Evolutionary conservation across 2,888 invertebrate species (phyloP), one percentile per base, ranked within the genome.

Genomic region (Scaptomyza parva): DNA sequence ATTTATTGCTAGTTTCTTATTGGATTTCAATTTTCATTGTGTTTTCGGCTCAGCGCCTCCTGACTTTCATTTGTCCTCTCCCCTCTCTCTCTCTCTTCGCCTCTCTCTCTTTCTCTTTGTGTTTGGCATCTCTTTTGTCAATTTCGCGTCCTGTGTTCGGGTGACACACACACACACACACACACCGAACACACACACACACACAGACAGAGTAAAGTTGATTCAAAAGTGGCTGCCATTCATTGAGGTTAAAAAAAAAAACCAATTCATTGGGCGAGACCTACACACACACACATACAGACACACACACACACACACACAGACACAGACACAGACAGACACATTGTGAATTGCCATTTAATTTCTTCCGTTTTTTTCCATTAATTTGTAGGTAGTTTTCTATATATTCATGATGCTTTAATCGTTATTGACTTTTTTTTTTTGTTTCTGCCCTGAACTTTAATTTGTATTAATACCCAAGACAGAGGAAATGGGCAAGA

Each of bases 21-120:
- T 72, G 64, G 62, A 64, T 63, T 60, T 61, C 71, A 53, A 68
- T 62, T 59, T 48, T 37, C 76, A 70, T 65, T 65, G 70, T 71
- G 52, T 47, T 60, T 47, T 22, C 59, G 54, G 48, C 44, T 33
- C 57, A 54, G 28, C 48, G 53, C 37, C 33, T 26, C 33, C 33
- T 57, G 79, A 79, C 86, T 75, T 85, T 78, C 75, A 81, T 57
- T 85, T 62, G 78, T 60, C 78, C 82, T 81, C n/a, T n/a, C n/a
- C n/a, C n/a, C n/a, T n/a, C n/a, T n/a, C n/a, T n/a, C n/a, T n/a
- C n/a, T n/a, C n/a, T n/a, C n/a, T n/a, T n/a, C n/a, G n/a, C n/a
- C n/a, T n/a, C n/a, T n/a, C n/a, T n/a, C n/a, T 33, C n/a, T 33
- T 33, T 6, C 12, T 11, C 81, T 78, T 14, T 14, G 14, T 17